Evolutionary conservation across 1,140 invertebrate genomes (phyloP).

Genomic region (Ericerus pela): DNA sequence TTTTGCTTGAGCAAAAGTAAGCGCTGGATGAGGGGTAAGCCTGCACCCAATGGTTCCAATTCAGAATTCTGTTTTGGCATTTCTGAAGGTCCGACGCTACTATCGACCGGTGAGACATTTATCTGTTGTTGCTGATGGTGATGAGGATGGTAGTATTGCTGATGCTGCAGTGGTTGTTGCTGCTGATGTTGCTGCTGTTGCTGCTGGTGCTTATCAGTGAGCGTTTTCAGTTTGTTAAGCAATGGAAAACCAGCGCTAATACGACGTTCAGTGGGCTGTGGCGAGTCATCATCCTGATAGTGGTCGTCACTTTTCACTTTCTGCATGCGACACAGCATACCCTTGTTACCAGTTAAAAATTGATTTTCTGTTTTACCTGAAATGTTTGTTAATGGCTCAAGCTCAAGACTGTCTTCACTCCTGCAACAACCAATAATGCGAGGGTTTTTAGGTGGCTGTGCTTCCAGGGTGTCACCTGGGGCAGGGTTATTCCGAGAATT

Average conservation of each 20-base stretch:
- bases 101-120: not conserved
- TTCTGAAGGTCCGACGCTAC: not conserved
- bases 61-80: slow-evolving; percentile 22
- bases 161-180: slow-evolving; percentile 29
- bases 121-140: slow-evolving; percentile 29
- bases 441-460: too few relatives aligned
- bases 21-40: slow-evolving; percentile 60
- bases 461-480: too few relatives aligned
- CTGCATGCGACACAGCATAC: slow-evolving; percentile 49
- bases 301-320: slow-evolving; percentile 48
- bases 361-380: slow-evolving; percentile 17
- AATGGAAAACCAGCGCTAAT: slow-evolving; percentile 59
- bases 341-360: slow-evolving; percentile 27
- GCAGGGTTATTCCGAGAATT: too few relatives aligned
- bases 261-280: slow-evolving; percentile 34
- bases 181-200: too few relatives aligned
- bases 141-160: slow-evolving; percentile 32
- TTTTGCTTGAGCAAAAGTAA: slow-evolving; percentile 63
- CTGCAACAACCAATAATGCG: not conserved
- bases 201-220: slow-evolving; percentile 73
- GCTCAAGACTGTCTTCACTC: slow-evolving; percentile 42
- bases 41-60: slow-evolving; percentile 48
- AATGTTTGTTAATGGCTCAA: slow-evolving; percentile 41
- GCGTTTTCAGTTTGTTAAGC: slow-evolving; percentile 46
- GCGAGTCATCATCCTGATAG: slow-evolving; percentile 33